A percentile compares a stretch with the other conserved stretches of the same genome.
phyloP scores from a whole-genome alignment of 2,113 vertebrate genomes.

The Rhinolophus ferrumequinum region DNA sequence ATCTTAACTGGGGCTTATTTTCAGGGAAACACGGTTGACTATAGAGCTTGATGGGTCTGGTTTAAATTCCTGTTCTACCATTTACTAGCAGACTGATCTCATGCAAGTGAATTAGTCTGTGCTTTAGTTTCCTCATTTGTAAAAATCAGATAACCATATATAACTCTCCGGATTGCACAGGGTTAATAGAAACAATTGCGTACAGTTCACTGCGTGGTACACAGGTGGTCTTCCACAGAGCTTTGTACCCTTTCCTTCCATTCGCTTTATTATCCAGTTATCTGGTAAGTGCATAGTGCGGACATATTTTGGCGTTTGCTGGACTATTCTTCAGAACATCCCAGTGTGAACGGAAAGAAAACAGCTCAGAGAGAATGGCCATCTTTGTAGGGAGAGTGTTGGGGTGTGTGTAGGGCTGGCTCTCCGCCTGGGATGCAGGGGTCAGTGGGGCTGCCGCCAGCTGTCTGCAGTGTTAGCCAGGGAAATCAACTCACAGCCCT shows the following conservation, averaged over 20 bases:
- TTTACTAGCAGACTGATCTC: background rate
- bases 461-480: conserved; percentile 61
- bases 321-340: conserved; percentile 51
- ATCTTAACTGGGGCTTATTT: no score
- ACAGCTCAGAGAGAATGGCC: background rate
- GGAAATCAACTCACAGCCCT: conserved; percentile 70
- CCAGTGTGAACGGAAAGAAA: conserved; percentile 39
- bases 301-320: conserved; percentile 49
- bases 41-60: background rate
- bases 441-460: conserved; percentile 72
- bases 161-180: background rate
- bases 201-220: accelerated
- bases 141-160: background rate
- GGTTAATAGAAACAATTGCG: background rate
- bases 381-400: conserved; percentile 56
- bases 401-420: conserved; percentile 59
- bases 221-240: background rate
- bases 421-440: conserved; percentile 61
- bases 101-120: background rate
- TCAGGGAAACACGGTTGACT: no score
- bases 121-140: background rate
- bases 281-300: background rate
- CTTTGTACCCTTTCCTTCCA: background rate
- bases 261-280: background rate
- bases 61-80: background rate